Percentiles rank a stretch among this genome's conserved stretches.
These are phyloP conservation scores for Halichondria panicea DNA, from an alignment of 37 sponge, comb jelly and placozoan species.

Conservation along the genomic window DNA sequence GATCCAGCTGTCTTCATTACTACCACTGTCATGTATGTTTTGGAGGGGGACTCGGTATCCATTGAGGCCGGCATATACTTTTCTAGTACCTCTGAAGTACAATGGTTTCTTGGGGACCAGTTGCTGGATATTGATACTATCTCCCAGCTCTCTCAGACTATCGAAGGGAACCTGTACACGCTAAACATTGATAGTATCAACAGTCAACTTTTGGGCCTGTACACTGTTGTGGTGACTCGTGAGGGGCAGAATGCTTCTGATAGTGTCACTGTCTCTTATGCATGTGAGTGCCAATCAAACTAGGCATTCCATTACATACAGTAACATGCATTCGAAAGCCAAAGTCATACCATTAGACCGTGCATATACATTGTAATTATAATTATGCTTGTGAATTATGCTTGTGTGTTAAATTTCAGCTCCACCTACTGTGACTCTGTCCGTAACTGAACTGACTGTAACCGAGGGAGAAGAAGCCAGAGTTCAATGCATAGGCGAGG, in stretches of 20 bases:
- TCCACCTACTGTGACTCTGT: constrained; percentile 8
- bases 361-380: neutral
- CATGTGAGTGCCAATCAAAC: neutral
- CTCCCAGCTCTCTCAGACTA: neutral
- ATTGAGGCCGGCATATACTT: neutral
- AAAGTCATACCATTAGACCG: no score
- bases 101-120: neutral
- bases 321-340: neutral
- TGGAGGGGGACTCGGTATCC: neutral
- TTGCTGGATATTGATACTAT: neutral
- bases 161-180: neutral
- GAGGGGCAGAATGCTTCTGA: constrained; percentile 2
- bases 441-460: neutral
- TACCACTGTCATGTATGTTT: neutral
- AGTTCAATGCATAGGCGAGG: constrained; percentile 6
- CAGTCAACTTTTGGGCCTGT: neutral
- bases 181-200: neutral
- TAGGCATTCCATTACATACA: neutral
- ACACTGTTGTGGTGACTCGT: neutral
- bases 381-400: neutral
- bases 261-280: neutral
- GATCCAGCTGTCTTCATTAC: constrained; percentile 10
- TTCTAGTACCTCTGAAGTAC: neutral
- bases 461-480: neutral
- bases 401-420: neutral